Base-by-base conservation (phyloP, 92 coral and sea anemone genomes). In the Virgularia gustaviana region DNA sequence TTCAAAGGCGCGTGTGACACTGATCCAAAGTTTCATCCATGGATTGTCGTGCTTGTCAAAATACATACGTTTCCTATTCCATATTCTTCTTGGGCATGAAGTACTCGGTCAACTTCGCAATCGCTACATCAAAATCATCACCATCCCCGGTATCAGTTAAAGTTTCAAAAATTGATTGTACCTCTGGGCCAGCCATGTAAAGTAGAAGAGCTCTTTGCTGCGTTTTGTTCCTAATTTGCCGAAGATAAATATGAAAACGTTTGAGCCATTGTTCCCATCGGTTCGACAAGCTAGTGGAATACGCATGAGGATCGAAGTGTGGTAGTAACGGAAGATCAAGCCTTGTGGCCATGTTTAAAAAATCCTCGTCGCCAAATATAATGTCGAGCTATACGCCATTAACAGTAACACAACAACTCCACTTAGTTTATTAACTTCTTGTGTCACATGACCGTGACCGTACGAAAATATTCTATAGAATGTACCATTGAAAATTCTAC, bases 171-270 rank as follows among this genome's bases (percentile, higher is more conserved):
- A 79, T 79, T 72, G 71, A 54, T 54, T 79, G 61, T 27, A 79
- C 84, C 63, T 79, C 63, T 58, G 84, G 84, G 16, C 84, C 79
- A 10, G 84, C 79, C 65, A 58, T 19, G 23, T 79, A 53, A 24
- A 66, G 45, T 20, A 79, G 72, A 20, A 67, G 49, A 29, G 77
- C 73, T 70, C 78, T 72, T 62, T 65, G 30, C 42, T 66, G 37
- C 27, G 84, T 63, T 57, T 63, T 49, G 65, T 59, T 24, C 1
- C n/a, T 31, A 39, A 7, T 39, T 39, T 39, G 9, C 45, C 45
- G 45, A 15, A 39, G 8, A 39, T 39, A 39, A 15, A 15, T 39
- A 15, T 39, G 8, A 15, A 39, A n/a, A n/a, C n/a, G n/a, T 28
- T 56, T 19, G 29, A 56, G 63, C 63, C 31, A 27, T 56, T 56